Evolutionary conservation across 1,140 invertebrate genomes (phyloP), one percentile per base, ranked within the genome.

Genomic region (Dendroctonus valens): DNA sequence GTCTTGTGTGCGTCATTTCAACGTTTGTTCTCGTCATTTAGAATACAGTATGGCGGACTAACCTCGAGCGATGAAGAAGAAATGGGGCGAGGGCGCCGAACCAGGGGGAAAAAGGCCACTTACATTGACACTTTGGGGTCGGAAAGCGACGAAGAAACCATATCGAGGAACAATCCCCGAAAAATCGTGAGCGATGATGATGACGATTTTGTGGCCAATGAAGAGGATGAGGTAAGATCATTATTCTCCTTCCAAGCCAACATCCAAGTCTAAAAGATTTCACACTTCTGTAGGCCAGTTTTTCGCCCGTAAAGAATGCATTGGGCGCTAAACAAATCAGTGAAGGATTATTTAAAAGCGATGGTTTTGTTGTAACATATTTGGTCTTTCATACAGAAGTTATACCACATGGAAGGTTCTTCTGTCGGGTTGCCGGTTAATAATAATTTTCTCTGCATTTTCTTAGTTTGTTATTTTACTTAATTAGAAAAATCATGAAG

Each of bases 51-150:
- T 69, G 84, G 83, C 41, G 80, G 83, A 38, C 76, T 85, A 61
- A 79, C 81, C 41, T 82, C 84, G 64, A 81, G 83, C 38, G 81
- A 79, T 61, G 79, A 83, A 41, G 80, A 80, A 44, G 82, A 85
- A 53, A 51, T 79, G 59, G 77, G 77, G 15, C 70, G 81, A 42
- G 73, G 81, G 6, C 74, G 84, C 65, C 79, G 84, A 14, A 89
- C 88, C 3, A 81, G 89, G 52, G 88, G 88, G 2, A 83, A 86
- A 39, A 88, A 88, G 72, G 87, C 89, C 49, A 89, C 87, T 70
- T 91, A 89, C 73, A 81, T 88, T 42, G 87, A 89, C 73, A 82
- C 82, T 68, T 80, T 82, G 69, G 87, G 82, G 53, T 86, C 80
- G 65, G 87, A 82, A 71, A 85, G 82, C 65, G 85, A 86, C 67